Evolutionary conservation across 2,113 vertebrate genomes (phyloP), one percentile per base, ranked within the genome.

Genomic region (Megaleporinus macrocephalus): DNA sequence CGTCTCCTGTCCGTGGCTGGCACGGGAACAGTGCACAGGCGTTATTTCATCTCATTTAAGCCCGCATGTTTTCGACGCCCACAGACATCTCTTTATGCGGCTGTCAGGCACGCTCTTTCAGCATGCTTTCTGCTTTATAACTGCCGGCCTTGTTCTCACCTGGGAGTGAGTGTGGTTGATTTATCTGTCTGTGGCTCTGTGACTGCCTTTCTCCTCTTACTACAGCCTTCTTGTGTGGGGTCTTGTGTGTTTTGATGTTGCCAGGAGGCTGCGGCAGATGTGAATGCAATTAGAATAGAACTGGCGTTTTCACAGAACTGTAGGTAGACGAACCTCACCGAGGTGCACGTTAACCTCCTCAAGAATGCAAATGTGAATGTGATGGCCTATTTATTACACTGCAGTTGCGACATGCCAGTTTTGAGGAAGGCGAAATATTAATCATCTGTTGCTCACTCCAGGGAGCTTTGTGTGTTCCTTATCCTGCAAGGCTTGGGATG

Each of bases 61-160:
- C 68, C 84, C 57, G 44, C 30, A 55, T 66, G 82, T 74, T 84
- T 77, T 76, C 63, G 82, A 86, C 80, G 73, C 83, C 68, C 88
- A 85, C 88, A 85, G 82, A 83, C 84, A 88, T 81, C 83, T 86
- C 84, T 51, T 78, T 79, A 69, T 75, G 71, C 82, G 84, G 70
- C 61, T 68, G 61, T 75, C 55, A 79, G 70, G 33, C 22, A 59
- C 11, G n/a, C 84, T 18, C 72, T 81, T 79, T 83, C 65, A 87
- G 66, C 77, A 63, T 73, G 78, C 20, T 80, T 84, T 68, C 80
- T 57, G 85, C 22, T 53, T 83, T 80, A 84, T 44, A 82, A 83
- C 62, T 85, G 84, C 80, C 79, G 83, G 63, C 44, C 62, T 51
- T 44, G 27, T 70, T 20, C 84, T 87, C 81, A 88, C 82, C 88